Conservation (phyloP, 2,888 invertebrate species). For the Craniophora ligustri region DNA sequence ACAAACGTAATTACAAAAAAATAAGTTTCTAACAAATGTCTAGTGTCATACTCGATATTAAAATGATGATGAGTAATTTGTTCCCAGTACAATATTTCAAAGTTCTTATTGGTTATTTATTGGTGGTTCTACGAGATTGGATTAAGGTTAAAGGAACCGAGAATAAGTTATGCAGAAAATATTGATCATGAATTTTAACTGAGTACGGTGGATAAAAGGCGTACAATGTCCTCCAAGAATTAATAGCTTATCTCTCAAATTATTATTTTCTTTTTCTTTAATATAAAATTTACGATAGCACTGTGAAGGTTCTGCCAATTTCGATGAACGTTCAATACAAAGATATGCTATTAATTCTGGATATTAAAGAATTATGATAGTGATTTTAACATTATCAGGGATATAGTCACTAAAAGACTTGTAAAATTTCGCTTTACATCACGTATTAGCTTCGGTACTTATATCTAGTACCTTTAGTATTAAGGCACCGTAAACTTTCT, state of each 20-base stretch:
- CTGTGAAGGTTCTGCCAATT: too few species aligned
- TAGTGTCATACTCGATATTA: constrained; percentile 19
- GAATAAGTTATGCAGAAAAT: constrained; percentile 12
- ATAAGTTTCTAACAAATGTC: constrained; percentile 21
- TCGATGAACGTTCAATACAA: too few species aligned
- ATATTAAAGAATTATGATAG: constrained; percentile 31
- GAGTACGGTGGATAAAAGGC: neutral
- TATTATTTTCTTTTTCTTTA: too few species aligned
- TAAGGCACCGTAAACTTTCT: constrained; percentile 56
- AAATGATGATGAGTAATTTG: constrained; percentile 2
- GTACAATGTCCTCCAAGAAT: too few species aligned
- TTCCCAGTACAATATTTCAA: too few species aligned
- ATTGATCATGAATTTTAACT: too few species aligned
- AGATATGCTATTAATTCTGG: too few species aligned
- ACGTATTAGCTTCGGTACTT: constrained; percentile 53
- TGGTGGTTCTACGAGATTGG: neutral
- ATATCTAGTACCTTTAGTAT: constrained; percentile 47
- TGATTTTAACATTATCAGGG: constrained; percentile 43
- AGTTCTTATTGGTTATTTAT: too few species aligned
- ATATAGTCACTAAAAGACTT: constrained; percentile 60
- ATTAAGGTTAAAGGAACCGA: too few species aligned
- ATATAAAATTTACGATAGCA: too few species aligned
- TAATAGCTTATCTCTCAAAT: too few species aligned
- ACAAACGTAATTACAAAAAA: constrained; percentile 3
- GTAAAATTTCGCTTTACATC: constrained; percentile 53